Conservation (phyloP, 2,888 invertebrate species). For the Leucania comma region DNA sequence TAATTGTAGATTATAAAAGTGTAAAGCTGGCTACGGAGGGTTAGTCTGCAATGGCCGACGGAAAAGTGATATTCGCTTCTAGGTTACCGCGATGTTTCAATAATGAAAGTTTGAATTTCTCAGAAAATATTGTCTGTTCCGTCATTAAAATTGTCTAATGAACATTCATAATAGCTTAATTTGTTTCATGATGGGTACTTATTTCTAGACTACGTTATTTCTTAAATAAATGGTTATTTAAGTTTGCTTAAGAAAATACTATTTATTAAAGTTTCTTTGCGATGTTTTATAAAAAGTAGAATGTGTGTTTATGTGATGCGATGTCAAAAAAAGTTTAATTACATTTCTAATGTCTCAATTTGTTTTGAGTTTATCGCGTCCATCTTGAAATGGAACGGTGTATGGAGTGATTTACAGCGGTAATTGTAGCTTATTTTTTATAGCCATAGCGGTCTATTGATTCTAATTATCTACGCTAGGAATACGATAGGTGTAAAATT, state of each 20-base stretch:
- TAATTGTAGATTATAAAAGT: constrained; percentile 89
- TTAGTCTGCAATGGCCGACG: constrained; percentile 28
- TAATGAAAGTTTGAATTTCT: constrained; percentile 9
- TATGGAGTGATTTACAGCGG: constrained; percentile 11
- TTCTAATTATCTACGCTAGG: neutral
- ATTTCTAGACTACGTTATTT: constrained; percentile 5
- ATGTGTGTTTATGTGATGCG: neutral
- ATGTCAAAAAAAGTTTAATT: neutral
- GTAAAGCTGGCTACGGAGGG: constrained; percentile 76
- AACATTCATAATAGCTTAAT: constrained; percentile 5
- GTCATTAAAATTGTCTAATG: constrained; percentile 26
- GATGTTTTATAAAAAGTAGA: neutral
- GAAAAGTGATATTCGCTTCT: constrained; percentile 26
- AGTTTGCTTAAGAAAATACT: neutral
- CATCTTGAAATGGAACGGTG: constrained; percentile 3
- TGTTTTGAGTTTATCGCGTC: constrained; percentile 2
- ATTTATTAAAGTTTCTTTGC: neutral
- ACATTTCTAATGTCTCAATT: constrained; percentile 11
- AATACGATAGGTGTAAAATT: neutral
- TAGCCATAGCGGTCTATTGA: constrained; percentile 1
- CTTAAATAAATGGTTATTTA: neutral
- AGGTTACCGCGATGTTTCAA: constrained; percentile 17
- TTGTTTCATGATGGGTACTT: constrained; percentile 12
- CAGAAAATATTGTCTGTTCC: neutral
- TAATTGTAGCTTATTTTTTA: constrained; percentile 5